Conservation (phyloP, 2,113 vertebrate species). For the Anas platyrhynchos region DNA sequence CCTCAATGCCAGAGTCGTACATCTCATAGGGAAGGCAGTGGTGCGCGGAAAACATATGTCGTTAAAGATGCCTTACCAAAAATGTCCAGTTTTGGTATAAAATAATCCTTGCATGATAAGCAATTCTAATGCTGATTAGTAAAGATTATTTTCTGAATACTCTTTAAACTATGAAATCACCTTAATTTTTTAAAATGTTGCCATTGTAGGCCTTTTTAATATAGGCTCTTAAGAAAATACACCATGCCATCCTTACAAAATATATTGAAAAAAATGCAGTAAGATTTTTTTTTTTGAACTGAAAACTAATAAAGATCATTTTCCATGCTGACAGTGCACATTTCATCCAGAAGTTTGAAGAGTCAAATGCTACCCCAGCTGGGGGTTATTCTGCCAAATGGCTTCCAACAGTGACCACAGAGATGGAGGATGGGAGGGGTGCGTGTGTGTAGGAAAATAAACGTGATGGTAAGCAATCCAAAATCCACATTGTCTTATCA, state of each 20-base stretch:
- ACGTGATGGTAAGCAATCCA: constrained; percentile 67
- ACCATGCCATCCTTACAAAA: constrained; percentile 46
- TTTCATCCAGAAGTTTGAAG: constrained; percentile 90
- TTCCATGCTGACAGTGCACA: constrained; percentile 86
- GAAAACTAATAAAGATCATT: constrained; percentile 83
- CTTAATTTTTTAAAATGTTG: constrained; percentile 37
- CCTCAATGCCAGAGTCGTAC: constrained; percentile 6
- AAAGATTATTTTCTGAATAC: constrained; percentile 55
- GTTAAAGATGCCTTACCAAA: constrained; percentile 55
- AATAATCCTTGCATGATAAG: constrained; percentile 55
- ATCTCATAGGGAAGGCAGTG: constrained; percentile 49
- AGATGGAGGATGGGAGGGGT: constrained; percentile 81
- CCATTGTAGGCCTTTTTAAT: constrained; percentile 71
- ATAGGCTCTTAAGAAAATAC: constrained; percentile 59
- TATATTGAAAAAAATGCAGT: constrained; percentile 40
- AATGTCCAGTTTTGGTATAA: constrained; percentile 46
- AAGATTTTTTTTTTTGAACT: constrained; percentile 70
- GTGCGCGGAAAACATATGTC: constrained; percentile 18
- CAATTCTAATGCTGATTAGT: constrained; percentile 59
- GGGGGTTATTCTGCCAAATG: constrained; percentile 89
- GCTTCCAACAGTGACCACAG: constrained; percentile 90
- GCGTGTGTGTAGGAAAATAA: constrained; percentile 59
- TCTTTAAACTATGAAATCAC: constrained; percentile 62
- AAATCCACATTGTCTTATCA: constrained; percentile 67
- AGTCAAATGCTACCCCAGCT: constrained; percentile 89